phyloP scores from a whole-genome alignment of 1,140 invertebrate species.

The Trichonephila clavata region DNA sequence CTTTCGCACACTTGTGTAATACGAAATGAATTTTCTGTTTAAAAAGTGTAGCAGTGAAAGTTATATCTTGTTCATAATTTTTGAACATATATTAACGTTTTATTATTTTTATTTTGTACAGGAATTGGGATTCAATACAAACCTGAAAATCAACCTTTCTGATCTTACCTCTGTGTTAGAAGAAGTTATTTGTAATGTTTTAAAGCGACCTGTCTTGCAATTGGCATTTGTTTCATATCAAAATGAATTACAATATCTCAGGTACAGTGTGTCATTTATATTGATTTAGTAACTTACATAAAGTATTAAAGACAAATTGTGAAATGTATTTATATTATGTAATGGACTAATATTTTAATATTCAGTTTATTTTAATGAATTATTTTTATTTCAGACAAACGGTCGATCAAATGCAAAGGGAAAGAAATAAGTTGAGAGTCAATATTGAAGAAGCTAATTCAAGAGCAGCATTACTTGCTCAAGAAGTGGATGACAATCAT shows the following conservation, averaged over 20 bases:
- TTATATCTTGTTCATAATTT: too few species aligned
- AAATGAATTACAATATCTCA: slow-evolving; percentile 81
- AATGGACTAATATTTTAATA: neutral
- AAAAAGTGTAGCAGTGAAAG: too few species aligned
- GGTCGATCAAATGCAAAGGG: slow-evolving; percentile 86
- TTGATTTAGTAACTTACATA: too few species aligned
- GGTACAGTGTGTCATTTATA: slow-evolving; percentile 77
- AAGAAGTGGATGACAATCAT: slow-evolving; percentile 95
- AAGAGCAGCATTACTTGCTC: slow-evolving; percentile 88
- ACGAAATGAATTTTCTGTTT: too few species aligned
- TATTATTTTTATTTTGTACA: slow-evolving; percentile 78
- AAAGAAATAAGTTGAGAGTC: slow-evolving; percentile 88
- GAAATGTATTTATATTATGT: neutral
- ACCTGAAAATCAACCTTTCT: slow-evolving; percentile 84
- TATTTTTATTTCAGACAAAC: slow-evolving; percentile 80
- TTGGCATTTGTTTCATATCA: slow-evolving; percentile 80
- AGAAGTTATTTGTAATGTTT: slow-evolving; percentile 86
- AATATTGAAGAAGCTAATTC: slow-evolving; percentile 91
- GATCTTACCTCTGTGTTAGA: slow-evolving; percentile 88
- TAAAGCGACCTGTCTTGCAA: slow-evolving; percentile 80
- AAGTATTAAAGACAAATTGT: too few species aligned
- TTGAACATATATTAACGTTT: too few species aligned
- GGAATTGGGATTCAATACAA: slow-evolving; percentile 86
- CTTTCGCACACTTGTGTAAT: too few species aligned
- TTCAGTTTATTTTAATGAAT: neutral